Percentiles rank a stretch among this genome's conserved stretches.
Evolutionary conservation across 2,797 vertebrate species (phyloP).

Genomic region (Danio choprae): DNA sequence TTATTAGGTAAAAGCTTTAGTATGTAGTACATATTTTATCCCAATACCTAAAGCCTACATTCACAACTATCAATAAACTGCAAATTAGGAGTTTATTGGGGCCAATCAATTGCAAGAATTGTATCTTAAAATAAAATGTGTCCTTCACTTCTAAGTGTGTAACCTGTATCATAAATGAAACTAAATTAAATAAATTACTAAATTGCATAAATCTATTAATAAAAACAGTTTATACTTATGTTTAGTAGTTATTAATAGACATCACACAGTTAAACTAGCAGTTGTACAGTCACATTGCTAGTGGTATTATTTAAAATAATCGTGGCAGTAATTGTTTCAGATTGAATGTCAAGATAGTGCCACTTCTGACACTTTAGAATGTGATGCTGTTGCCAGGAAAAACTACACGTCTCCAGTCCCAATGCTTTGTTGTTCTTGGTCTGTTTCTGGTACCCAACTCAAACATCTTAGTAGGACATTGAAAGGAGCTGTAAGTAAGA

Average conservation of each 20-base stretch:
- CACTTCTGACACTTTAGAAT: slow-evolving; percentile 27
- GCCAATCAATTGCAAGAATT: no score
- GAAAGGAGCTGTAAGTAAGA: no score
- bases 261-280: neutral
- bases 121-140: no score
- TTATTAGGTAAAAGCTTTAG: no score
- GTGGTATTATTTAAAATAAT: slow-evolving; percentile 10
- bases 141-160: no score
- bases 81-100: no score
- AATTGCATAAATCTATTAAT: no score
- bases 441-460: slow-evolving; percentile 29
- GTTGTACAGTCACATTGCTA: neutral
- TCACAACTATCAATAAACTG: no score
- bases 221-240: neutral
- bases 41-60: no score
- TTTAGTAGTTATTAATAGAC: neutral
- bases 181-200: no score
- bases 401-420: slow-evolving; percentile 28
- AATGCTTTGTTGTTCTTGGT: slow-evolving; percentile 3
- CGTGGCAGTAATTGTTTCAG: slow-evolving; percentile 12
- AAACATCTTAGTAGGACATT: neutral
- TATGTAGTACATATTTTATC: no score
- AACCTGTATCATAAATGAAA: no score
- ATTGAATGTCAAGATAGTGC: slow-evolving; percentile 23
- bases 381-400: slow-evolving; percentile 41